A percentile compares a stretch with the other conserved stretches of the same genome.
phyloP scores from a whole-genome alignment of 2,888 invertebrate species.

The Synanthedon vespiformis region DNA sequence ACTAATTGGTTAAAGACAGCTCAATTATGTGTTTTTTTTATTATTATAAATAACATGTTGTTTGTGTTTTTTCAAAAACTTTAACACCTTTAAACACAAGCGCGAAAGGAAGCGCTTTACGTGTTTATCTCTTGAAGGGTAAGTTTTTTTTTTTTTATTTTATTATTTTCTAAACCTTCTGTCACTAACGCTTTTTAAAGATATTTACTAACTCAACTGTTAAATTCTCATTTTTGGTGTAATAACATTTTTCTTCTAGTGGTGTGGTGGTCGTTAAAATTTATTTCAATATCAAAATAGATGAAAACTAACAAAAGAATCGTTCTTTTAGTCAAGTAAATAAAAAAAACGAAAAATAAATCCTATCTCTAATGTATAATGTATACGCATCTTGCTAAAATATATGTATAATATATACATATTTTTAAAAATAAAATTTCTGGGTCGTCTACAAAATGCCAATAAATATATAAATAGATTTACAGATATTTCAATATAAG shows the following conservation, averaged over 20 bases:
- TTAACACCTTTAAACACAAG: slow-evolving; percentile 33
- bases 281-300: neutral
- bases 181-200: slow-evolving; percentile 40
- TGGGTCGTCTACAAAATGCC: too few species aligned
- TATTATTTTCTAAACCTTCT: slow-evolving; percentile 12
- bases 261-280: slow-evolving; percentile 60
- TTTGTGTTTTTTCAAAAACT: slow-evolving; percentile 28
- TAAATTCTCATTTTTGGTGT: slow-evolving; percentile 6
- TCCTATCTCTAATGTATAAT: slow-evolving; percentile 58
- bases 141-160: slow-evolving; percentile 40
- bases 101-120: slow-evolving; percentile 13
- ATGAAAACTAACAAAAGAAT: neutral
- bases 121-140: slow-evolving; percentile 23
- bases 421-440: too few species aligned
- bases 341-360: slow-evolving; percentile 15
- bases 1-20: slow-evolving; percentile 63
- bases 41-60: slow-evolving; percentile 18
- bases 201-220: slow-evolving; percentile 15
- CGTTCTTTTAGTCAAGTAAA: slow-evolving; percentile 23
- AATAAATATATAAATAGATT: too few species aligned
- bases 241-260: slow-evolving; percentile 32
- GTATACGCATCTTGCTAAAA: slow-evolving; percentile 38
- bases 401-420: too few species aligned
- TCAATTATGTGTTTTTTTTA: slow-evolving; percentile 43
- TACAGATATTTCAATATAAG: too few species aligned